phyloP scores from a whole-genome alignment of 1,140 invertebrate genomes.

The Drosophila persimilis region DNA sequence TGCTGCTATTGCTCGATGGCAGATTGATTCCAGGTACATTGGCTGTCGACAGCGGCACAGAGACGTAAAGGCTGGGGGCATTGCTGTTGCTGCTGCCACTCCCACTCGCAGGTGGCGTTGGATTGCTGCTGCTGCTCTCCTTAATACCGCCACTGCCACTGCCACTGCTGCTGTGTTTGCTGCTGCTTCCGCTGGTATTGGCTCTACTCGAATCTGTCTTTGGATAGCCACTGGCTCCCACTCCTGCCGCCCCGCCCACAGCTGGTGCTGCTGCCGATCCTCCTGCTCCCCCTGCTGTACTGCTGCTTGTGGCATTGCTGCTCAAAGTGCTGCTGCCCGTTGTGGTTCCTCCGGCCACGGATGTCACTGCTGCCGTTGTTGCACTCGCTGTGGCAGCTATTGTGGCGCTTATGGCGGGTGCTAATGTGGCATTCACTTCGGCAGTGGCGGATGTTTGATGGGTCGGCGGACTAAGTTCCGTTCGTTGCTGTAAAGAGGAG shows the following conservation, averaged over 20 bases:
- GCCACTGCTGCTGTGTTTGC: conserved; percentile 43
- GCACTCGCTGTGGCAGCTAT: conserved; percentile 50
- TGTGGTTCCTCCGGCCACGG: conserved; percentile 36
- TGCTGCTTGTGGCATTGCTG: conserved; percentile 21
- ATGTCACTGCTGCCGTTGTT: conserved; percentile 31
- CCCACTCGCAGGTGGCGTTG: conserved; percentile 25
- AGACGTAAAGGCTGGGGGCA: conserved; percentile 79
- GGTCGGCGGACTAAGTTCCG: conserved; percentile 77
- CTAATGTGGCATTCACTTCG: conserved; percentile 63
- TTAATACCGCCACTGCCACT: conserved; percentile 25
- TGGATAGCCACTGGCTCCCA: conserved; percentile 32
- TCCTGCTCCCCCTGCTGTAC: conserved; percentile 15
- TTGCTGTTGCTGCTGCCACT: conserved; percentile 27
- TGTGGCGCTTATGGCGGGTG: conserved; percentile 52
- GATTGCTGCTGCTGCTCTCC: conserved; percentile 22
- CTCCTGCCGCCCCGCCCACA: not conserved
- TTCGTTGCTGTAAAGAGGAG: conserved; percentile 73
- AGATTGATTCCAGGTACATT: conserved; percentile 83
- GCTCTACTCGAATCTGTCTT: conserved; percentile 54
- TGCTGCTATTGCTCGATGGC: conserved; percentile 56
- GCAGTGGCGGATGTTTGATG: conserved; percentile 76
- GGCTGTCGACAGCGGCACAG: conserved; percentile 80
- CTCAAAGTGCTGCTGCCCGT: conserved; percentile 29
- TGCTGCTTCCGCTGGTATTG: conserved; percentile 38
- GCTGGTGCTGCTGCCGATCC: conserved; percentile 1